Percentiles rank a stretch among this genome's conserved stretches.
phyloP scores from a whole-genome alignment of 2,888 invertebrate genomes.

The Agonopterix heracliana region DNA sequence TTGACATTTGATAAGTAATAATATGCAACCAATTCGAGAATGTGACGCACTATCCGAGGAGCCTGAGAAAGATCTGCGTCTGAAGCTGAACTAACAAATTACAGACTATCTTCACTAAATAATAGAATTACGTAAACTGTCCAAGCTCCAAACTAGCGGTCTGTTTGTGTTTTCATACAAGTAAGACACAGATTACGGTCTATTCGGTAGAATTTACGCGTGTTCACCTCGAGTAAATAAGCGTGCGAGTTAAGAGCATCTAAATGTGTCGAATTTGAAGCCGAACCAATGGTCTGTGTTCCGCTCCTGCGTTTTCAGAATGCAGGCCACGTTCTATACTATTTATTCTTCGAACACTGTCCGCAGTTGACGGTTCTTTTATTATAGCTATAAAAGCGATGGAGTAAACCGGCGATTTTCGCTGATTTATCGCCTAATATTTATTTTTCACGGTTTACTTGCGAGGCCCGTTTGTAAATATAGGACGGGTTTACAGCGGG shows the following conservation, averaged over 20 bases:
- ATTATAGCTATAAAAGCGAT: slow-evolving; percentile 66
- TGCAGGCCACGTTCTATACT: slow-evolving; percentile 53
- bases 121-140: slow-evolving; percentile 17
- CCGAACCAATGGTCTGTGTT: slow-evolving; percentile 45
- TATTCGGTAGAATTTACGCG: slow-evolving; percentile 41
- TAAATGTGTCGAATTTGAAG: slow-evolving; percentile 50
- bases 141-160: slow-evolving; percentile 6
- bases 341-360: slow-evolving; percentile 59
- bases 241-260: slow-evolving; percentile 33
- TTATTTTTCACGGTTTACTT: slow-evolving; percentile 68
- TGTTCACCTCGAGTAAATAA: slow-evolving; percentile 36
- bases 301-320: slow-evolving; percentile 47
- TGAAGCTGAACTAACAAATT: background rate
- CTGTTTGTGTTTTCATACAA: slow-evolving; percentile 21
- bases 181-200: slow-evolving; percentile 31
- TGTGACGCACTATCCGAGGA: no score
- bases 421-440: slow-evolving; percentile 67
- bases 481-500: slow-evolving; percentile 42
- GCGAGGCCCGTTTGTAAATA: slow-evolving; percentile 45
- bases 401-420: slow-evolving; percentile 62
- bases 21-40: no score
- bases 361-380: slow-evolving; percentile 70
- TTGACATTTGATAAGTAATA: no score
- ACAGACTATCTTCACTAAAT: slow-evolving; percentile 13
- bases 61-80: no score